These are phyloP conservation scores for Linepithema humile DNA, from an alignment of 1,140 invertebrate species.

Conservation along the genomic window DNA sequence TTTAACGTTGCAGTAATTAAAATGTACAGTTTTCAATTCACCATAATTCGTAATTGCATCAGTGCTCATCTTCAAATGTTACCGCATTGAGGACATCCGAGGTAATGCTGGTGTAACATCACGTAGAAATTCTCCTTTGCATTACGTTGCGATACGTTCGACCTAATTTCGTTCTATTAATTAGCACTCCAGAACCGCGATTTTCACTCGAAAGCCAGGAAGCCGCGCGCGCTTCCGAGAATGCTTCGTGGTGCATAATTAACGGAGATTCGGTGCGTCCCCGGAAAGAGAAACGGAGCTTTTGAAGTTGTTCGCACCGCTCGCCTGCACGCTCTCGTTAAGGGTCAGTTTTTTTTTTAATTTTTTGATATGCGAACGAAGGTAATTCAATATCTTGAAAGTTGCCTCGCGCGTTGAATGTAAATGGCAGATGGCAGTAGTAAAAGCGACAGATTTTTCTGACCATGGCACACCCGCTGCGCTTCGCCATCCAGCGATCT, in stretches of 20 bases:
- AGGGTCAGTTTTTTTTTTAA: neutral
- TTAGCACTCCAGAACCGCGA: slow-evolving; percentile 39
- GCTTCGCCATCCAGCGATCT: neutral
- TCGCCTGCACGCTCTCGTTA: neutral
- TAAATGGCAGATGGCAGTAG: neutral
- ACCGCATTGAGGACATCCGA: neutral
- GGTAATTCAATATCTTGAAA: neutral
- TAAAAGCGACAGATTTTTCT: slow-evolving; percentile 22
- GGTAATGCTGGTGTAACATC: neutral
- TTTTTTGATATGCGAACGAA: neutral
- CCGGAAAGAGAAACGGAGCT: neutral
- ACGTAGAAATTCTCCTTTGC: slow-evolving; percentile 21
- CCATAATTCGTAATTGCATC: neutral
- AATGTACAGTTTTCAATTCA: neutral
- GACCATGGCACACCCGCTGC: neutral
- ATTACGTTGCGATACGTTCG: slow-evolving; percentile 17
- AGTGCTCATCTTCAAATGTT: neutral
- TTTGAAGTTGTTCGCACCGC: slow-evolving; percentile 1
- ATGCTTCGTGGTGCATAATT: slow-evolving; percentile 26
- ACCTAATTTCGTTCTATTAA: slow-evolving; percentile 56
- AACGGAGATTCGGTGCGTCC: neutral
- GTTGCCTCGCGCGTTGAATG: neutral
- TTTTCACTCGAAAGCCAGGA: slow-evolving; percentile 34
- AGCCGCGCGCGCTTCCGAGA: slow-evolving; percentile 18
- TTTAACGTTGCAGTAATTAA: neutral